Conservation (phyloP, 1,140 invertebrate species). For the Drusus annulatus region DNA sequence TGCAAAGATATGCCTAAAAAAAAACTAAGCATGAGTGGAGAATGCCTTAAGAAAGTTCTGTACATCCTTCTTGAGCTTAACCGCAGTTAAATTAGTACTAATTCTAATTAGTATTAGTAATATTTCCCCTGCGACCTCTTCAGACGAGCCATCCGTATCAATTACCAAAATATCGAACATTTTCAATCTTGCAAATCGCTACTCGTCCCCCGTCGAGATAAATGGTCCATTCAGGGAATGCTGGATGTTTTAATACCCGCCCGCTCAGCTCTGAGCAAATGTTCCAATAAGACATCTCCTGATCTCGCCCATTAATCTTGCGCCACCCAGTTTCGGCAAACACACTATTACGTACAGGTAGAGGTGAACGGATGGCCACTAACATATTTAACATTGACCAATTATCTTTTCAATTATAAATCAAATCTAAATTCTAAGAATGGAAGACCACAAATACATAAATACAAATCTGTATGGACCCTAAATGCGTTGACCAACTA, state of each 20-base stretch:
- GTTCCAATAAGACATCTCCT: slow-evolving; percentile 32
- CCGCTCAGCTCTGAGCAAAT: slow-evolving; percentile 19
- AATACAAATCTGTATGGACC: too few species aligned
- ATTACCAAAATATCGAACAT: slow-evolving; percentile 7
- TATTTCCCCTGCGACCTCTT: too few species aligned
- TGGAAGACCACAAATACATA: too few species aligned
- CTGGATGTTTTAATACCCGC: slow-evolving; percentile 16
- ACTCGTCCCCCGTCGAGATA: slow-evolving; percentile 2
- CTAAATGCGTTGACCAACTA: too few species aligned
- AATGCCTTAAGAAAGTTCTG: too few species aligned
- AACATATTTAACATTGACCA: neutral
- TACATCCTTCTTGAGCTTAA: too few species aligned
- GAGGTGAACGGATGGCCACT: neutral
- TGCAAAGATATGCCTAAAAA: too few species aligned
- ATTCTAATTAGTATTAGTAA: too few species aligned
- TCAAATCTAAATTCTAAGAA: too few species aligned
- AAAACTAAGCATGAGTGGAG: too few species aligned
- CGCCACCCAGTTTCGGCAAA: neutral
- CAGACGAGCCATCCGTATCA: neutral
- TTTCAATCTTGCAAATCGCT: slow-evolving; percentile 17
- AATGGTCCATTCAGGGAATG: neutral
- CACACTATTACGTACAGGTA: neutral
- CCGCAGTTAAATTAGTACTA: too few species aligned
- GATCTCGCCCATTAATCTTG: slow-evolving; percentile 33
- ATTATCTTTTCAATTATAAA: too few species aligned